Percentiles rank a stretch among this genome's conserved stretches.
Evolutionary conservation across 2,113 vertebrate genomes (phyloP).

Genomic region (Oryzias javanicus): DNA sequence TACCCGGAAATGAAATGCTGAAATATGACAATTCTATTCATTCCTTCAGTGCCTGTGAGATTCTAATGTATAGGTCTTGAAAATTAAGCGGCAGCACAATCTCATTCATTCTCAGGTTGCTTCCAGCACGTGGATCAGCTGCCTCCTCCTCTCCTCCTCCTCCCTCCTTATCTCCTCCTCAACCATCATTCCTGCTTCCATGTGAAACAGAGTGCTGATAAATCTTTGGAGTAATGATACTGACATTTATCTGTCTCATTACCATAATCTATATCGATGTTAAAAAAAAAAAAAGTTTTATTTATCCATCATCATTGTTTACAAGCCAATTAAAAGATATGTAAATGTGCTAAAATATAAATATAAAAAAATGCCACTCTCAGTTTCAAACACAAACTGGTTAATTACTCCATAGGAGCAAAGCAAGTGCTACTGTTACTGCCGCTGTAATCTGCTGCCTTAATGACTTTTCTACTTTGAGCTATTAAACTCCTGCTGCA

Average conservation of each 20-base stretch:
- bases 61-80: too few relatives aligned
- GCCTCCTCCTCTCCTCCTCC: not conserved
- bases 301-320: not conserved
- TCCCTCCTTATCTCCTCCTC: not conserved
- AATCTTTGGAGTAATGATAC: slow-evolving; percentile 18
- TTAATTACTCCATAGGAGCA: slow-evolving; percentile 4
- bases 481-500: slow-evolving; percentile 53
- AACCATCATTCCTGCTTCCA: slow-evolving; percentile 1
- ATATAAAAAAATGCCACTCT: slow-evolving; percentile 9
- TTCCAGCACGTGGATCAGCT: too few relatives aligned
- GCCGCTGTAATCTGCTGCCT: slow-evolving; percentile 32
- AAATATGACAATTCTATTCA: too few relatives aligned
- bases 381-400: not conserved
- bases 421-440: slow-evolving; percentile 11
- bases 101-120: too few relatives aligned
- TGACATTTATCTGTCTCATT: slow-evolving; percentile 25
- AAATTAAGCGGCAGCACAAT: too few relatives aligned
- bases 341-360: slow-evolving; percentile 5
- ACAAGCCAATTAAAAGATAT: not conserved
- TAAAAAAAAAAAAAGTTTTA: not conserved
- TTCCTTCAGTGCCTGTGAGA: too few relatives aligned
- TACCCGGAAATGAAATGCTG: too few relatives aligned
- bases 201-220: slow-evolving; percentile 12
- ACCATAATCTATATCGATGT: slow-evolving; percentile 18
- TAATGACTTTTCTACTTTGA: slow-evolving; percentile 51